A percentile compares a stretch with the other conserved stretches of the same genome.
These are phyloP conservation scores for Patella ulyssiponensis DNA, from an alignment of 2,888 invertebrate species.

Conservation along the genomic window DNA sequence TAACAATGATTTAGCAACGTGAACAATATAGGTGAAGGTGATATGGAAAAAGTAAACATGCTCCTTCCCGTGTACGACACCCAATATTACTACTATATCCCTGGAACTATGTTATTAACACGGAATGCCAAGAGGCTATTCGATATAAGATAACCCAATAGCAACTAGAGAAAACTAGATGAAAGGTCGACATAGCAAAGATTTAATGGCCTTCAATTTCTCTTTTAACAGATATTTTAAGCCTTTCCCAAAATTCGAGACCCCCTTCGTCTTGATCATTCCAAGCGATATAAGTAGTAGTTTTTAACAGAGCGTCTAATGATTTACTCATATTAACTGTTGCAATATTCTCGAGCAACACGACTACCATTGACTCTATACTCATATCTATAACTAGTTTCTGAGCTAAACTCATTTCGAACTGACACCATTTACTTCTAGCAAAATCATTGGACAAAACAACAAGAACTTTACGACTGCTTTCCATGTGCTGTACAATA, in stretches of 20 bases:
- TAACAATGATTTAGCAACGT: too few species aligned
- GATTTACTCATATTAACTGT: constrained; percentile 77
- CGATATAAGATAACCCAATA: too few species aligned
- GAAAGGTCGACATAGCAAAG: too few species aligned
- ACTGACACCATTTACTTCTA: constrained; percentile 82
- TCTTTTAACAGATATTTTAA: background rate
- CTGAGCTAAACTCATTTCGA: constrained; percentile 82
- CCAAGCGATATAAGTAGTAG: constrained; percentile 82
- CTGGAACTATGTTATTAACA: too few species aligned
- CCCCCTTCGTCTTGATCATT: constrained; percentile 12
- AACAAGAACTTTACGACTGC: constrained; percentile 78
- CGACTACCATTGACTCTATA: constrained; percentile 79
- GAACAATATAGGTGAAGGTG: too few species aligned
- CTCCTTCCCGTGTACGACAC: too few species aligned
- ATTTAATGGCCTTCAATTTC: too few species aligned
- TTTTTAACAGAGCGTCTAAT: constrained; percentile 79
- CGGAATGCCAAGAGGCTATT: too few species aligned
- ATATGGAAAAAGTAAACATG: too few species aligned
- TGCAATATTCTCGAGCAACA: constrained; percentile 80
- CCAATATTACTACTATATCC: too few species aligned
- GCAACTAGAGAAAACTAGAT: too few species aligned
- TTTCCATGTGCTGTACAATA: constrained; percentile 81
- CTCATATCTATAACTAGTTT: constrained; percentile 71
- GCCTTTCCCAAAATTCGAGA: background rate
- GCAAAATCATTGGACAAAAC: constrained; percentile 79